Percentiles rank a stretch among this genome's conserved stretches.
These are phyloP conservation scores for Motacilla alba DNA, from an alignment of 2,113 vertebrate genomes.

Conservation along the genomic window DNA sequence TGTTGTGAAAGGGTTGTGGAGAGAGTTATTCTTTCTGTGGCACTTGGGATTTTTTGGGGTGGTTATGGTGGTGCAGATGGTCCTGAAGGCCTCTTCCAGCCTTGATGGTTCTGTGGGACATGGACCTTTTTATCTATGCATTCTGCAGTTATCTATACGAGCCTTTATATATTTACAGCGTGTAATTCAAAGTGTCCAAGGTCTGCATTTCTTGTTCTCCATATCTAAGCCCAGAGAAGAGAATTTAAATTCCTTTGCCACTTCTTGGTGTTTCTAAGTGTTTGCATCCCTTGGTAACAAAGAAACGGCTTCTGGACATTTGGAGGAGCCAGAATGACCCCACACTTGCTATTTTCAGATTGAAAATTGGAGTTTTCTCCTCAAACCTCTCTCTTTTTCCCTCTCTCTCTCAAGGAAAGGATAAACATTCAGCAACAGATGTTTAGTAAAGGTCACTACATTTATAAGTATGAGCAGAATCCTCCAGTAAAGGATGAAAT, in stretches of 20 bases:
- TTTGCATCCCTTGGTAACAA: neutral
- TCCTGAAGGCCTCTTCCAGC: neutral
- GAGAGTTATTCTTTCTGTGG: neutral
- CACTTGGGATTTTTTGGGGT: neutral
- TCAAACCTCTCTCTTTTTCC: neutral
- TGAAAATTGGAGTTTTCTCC: neutral
- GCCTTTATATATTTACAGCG: neutral
- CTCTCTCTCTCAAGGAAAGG: neutral
- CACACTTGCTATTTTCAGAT: neutral
- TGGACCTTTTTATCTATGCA: neutral
- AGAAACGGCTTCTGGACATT: neutral
- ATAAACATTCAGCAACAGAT: neutral
- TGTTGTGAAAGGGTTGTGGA: too few relatives aligned
- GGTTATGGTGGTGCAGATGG: neutral
- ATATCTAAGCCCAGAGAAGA: neutral
- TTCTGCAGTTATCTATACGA: neutral
- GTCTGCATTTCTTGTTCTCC: neutral
- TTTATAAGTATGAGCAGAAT: neutral
- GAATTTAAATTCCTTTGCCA: neutral
- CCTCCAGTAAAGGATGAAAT: neutral
- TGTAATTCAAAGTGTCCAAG: neutral
- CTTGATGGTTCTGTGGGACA: neutral
- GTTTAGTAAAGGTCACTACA: slow-evolving; percentile 25
- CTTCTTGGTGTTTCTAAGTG: neutral
- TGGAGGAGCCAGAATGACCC: neutral